Conservation (phyloP, 2,888 invertebrate genomes). For the Cancer borealis region DNA sequence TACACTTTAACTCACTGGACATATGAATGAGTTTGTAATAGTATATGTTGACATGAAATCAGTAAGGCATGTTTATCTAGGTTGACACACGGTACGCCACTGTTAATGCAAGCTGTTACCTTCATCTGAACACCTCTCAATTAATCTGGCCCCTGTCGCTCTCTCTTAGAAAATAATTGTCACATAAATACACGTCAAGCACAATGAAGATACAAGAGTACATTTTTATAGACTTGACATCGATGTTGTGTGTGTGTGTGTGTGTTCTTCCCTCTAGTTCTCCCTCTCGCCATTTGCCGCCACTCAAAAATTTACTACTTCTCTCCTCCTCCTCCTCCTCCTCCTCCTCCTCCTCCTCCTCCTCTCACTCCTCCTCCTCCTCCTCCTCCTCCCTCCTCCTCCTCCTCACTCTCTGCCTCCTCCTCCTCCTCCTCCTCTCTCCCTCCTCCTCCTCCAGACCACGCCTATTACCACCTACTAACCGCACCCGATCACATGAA, state of each 20-base stretch:
- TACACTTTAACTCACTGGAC: not conserved
- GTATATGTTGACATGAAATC: not conserved
- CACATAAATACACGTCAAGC: not conserved
- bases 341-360: not conserved
- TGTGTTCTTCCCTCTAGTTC: not conserved
- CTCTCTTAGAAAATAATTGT: not conserved
- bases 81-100: not conserved
- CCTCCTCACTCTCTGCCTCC: not conserved
- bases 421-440: slow-evolving; percentile 21
- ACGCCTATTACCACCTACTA: not conserved
- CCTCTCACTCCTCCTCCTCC: not conserved
- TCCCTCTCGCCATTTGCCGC: no score
- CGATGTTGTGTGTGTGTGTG: slow-evolving; percentile 26
- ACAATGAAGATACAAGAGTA: not conserved
- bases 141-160: not conserved
- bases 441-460: not conserved
- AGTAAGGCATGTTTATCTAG: not conserved
- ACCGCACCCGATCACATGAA: not conserved
- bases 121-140: not conserved
- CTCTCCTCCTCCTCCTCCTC: not conserved
- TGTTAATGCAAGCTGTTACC: not conserved
- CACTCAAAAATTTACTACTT: no score
- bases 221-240: not conserved
- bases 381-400: not conserved
- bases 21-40: not conserved